Base-by-base conservation (phyloP, 2,113 vertebrate genomes). In the Aleadryas rufinucha region DNA sequence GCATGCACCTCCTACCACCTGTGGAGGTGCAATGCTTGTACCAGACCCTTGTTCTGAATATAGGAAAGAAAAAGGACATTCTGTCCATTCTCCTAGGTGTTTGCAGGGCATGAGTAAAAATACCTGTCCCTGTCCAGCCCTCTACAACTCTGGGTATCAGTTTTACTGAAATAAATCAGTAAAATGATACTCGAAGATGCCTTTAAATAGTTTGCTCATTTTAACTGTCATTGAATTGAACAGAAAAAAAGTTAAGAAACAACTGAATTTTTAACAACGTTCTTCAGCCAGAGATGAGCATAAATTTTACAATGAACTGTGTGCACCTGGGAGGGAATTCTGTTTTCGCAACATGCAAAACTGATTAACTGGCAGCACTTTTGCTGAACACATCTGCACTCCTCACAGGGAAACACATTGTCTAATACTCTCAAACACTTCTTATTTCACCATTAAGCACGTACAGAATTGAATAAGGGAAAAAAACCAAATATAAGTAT, bases 391-490 rank as follows among this genome's bases (percentile, higher is more conserved):
- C 41, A 39, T 57, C 10, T 76, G 68, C 22, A 84, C 44, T 91
- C 45, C 60, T 93, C 54, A 37, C 4, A 31, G 49, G 65, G 57
- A 91, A 61, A 44, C 35, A 84, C 61, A 56, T 53, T 72, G 86
- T 72, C 41, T 69, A 53, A 92, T 35, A 56, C 52, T 89, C 44
- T 16, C 52, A 84, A 87, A 82, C 56, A 82, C 60, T 70, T 83
- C 47, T 83, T 93, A 61, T 76, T 90, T 94, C 72, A 52, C 54
- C 78, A 93, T 92, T 84, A 92, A 92, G 66, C 75, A 54, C 42
- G 53, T n/a, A 77, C 61, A 94, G 33, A 70, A 91, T 8, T 68
- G 50, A 89, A 31, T 42, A 64, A 60, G 18, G 60, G 74, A 95
- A 94, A 92, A 92, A 63, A 13, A 4, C 30, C 50, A 78, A 84